phyloP scores from a whole-genome alignment of 1,140 invertebrate species.

The Thaumatotibia leucotreta region DNA sequence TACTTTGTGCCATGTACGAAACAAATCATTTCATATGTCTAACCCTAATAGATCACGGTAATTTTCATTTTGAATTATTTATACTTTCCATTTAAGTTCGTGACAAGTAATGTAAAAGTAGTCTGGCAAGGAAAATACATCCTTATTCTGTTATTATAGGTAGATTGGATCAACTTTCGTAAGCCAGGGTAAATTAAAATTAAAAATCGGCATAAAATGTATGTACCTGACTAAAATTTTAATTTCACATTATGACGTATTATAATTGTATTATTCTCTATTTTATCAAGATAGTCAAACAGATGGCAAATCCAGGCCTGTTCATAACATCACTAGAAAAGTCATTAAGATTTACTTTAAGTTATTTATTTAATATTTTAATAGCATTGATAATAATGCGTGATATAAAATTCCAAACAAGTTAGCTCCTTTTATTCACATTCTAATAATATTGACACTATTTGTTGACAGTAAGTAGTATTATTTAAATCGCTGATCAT shows the following conservation, averaged over 20 bases:
- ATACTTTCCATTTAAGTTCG: neutral
- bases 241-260: neutral
- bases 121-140: too few relatives aligned
- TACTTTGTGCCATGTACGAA: constrained; percentile 62
- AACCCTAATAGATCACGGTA: constrained; percentile 38
- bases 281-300: neutral
- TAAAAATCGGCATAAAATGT: neutral
- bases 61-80: constrained; percentile 35
- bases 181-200: neutral
- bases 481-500: constrained; percentile 24
- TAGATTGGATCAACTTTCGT: neutral
- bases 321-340: constrained; percentile 4
- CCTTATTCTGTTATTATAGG: too few relatives aligned
- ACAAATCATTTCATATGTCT: neutral
- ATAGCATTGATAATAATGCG: constrained; percentile 17
- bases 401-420: constrained; percentile 22
- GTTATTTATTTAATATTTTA: constrained; percentile 61
- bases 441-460: neutral
- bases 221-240: constrained; percentile 9
- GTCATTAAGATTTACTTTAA: constrained; percentile 35
- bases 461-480: constrained; percentile 4
- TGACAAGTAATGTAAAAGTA: neutral
- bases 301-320: neutral
- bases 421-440: neutral
- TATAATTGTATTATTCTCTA: neutral